Conservation (phyloP, 2,888 invertebrate species). For the Hipparchia semele region DNA sequence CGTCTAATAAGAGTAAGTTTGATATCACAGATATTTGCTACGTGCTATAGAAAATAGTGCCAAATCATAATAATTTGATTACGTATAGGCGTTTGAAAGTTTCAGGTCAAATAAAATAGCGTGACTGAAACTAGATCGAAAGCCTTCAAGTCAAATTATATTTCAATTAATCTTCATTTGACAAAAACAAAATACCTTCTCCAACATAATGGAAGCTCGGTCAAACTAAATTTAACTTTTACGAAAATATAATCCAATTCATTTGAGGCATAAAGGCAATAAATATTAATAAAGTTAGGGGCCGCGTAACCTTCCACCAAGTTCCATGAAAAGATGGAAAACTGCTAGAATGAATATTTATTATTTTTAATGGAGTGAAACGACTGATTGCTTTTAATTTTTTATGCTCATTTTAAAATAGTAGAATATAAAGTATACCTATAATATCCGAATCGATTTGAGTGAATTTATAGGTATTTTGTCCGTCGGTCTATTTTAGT, state of each 20-base stretch:
- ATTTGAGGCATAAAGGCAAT: conserved; percentile 23
- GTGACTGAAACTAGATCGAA: not conserved
- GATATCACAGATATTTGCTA: too few species aligned
- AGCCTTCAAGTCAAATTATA: not conserved
- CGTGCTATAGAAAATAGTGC: too few species aligned
- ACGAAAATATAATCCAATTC: conserved; percentile 17
- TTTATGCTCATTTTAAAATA: too few species aligned
- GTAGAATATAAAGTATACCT: too few species aligned
- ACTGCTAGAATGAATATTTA: not conserved
- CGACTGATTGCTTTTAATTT: too few species aligned
- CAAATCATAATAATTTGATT: too few species aligned
- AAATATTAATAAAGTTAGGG: conserved; percentile 30
- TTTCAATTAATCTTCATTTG: conserved; percentile 12
- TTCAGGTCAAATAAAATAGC: not conserved
- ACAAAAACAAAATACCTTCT: conserved; percentile 8
- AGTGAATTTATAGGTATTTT: too few species aligned
- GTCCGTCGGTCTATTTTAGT: too few species aligned
- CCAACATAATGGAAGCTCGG: conserved; percentile 3
- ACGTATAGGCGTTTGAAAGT: too few species aligned
- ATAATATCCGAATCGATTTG: too few species aligned
- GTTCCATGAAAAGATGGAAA: conserved; percentile 18
- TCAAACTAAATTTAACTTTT: conserved; percentile 18
- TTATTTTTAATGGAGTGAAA: conserved; percentile 12
- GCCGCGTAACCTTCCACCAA: conserved; percentile 22
- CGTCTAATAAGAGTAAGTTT: too few species aligned